Conservation (phyloP, 2,113 vertebrate species). For the Pseudopodoces humilis region DNA sequence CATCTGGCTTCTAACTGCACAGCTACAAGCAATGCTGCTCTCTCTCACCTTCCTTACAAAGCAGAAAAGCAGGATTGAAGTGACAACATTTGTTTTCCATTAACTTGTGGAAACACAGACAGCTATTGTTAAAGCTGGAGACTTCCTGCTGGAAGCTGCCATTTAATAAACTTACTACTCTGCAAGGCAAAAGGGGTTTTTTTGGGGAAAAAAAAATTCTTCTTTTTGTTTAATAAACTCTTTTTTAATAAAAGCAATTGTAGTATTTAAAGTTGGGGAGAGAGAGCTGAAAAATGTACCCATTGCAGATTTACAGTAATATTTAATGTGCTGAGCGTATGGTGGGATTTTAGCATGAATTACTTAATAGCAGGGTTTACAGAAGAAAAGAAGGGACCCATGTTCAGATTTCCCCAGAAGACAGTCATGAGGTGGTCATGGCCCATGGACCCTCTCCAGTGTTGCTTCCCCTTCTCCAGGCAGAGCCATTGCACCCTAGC, state of each 20-base stretch:
- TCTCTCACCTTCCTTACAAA: background rate
- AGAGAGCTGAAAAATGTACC: background rate
- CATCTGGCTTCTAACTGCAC: background rate
- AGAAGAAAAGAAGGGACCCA: background rate
- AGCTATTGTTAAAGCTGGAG: constrained; percentile 35
- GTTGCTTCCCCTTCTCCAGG: background rate
- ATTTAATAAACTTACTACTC: background rate
- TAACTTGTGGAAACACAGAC: constrained; percentile 22
- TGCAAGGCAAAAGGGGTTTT: background rate
- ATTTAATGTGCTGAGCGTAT: background rate
- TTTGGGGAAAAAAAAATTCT: fast-evolving
- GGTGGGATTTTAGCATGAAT: background rate
- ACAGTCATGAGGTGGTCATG: background rate
- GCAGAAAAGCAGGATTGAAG: background rate
- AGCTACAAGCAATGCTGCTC: background rate
- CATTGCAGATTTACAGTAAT: background rate
- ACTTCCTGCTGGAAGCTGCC: constrained; percentile 32
- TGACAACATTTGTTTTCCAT: constrained; percentile 40
- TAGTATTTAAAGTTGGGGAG: background rate
- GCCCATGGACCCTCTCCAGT: background rate
- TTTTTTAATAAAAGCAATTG: background rate
- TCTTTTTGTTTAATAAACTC: background rate
- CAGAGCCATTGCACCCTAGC: background rate
- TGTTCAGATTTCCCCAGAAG: background rate
- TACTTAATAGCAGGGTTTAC: background rate